Base-by-base conservation (phyloP, 2,797 vertebrate species). In the Spinibarbus caldwelli region DNA sequence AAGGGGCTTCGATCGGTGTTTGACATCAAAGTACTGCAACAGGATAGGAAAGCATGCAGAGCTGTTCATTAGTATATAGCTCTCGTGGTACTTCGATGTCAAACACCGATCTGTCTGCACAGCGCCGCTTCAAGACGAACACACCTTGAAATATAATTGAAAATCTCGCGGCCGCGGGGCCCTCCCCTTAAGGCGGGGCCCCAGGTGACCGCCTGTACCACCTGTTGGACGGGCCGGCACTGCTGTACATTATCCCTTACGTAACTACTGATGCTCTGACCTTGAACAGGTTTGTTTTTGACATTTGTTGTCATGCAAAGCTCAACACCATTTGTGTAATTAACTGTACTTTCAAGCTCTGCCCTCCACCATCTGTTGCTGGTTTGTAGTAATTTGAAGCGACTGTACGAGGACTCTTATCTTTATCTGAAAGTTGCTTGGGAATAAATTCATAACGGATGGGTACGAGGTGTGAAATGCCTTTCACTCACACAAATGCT, bases 291-390 rank as follows among this genome's bases (percentile, higher is more conserved):
- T 76, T 54, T 41, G 72, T 41, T 77, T 84, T 62, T 77, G 34
- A 52, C 59, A 41, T 83, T 52, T 83, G 34, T 76, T 83, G 23
- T 83, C 82, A 54, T 67, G 72, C 23, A 77, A 67, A 67, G 2
- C 72, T 83, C 43, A 54, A 52, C n/a, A 29, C 43, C 43, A 49
- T 38, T 76, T 76, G 43, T 49, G 72, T 52, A 38, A 76, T 66
- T 76, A 64, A 76, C 71, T 29, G 17, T 26, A 64, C 43, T 67
- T 52, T 38, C 59, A 66, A 52, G 15, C 45, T 49, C 17, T 64
- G 23, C 72, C 71, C 59, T 83, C 43, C 72, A 67, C 72, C 72
- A 77, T 83, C 81, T 83, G 81, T 83, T 83, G 43, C 71, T 49
- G 57, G 54, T 66, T 83, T 75, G 17, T 36, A 66, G 14, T n/a